Evolutionary conservation across 2,888 invertebrate genomes (phyloP), one percentile per base, ranked within the genome.

Genomic region (Laothoe populi): DNA sequence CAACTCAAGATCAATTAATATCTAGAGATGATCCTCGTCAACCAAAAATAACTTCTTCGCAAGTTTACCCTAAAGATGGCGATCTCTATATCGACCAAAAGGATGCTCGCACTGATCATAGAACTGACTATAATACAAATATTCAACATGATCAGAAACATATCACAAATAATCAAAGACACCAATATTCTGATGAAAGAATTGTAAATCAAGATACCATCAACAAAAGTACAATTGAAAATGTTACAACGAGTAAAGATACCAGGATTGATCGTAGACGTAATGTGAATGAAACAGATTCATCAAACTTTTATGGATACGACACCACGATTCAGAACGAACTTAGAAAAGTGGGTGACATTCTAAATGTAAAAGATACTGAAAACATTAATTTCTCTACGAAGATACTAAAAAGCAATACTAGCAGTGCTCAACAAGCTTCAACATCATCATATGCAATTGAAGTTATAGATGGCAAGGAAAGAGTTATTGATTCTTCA

Each of bases 371-470:
- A 38, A 79, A 81, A 53, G 78, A 88, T 65, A 81, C 82, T 11
- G 79, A 89, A 68, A 87, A 88, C 66, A 73, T 90, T 24, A 86
- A 92, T 66, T 89, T 86, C 83, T 93, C 84, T 48, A 94, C 79
- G 63, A 90, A 92, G 81, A 89, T 93, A 45, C 85, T 94, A 63
- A 93, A 95, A 72, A 93, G 94, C 69, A 92, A 93, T 69, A 93
- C 93, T 49, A 93, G 94, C 64, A 94, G 94, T 63, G 91, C 92
- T 58, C 90, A 94, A 60, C 94, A 95, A 83, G 94, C 94, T 61
- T 94, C 95, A 16, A 93, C 94, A 7, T 94, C 94, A 5, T 95
- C 95, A 57, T 95, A 95, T 72, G 94, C 93, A 3, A 90, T 95
- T 63, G 95, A 95, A 87, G 89, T 95, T 58, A 90, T 95, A 38